Conservation (phyloP, 2,888 invertebrate genomes). For the Lucinisca nassula region DNA sequence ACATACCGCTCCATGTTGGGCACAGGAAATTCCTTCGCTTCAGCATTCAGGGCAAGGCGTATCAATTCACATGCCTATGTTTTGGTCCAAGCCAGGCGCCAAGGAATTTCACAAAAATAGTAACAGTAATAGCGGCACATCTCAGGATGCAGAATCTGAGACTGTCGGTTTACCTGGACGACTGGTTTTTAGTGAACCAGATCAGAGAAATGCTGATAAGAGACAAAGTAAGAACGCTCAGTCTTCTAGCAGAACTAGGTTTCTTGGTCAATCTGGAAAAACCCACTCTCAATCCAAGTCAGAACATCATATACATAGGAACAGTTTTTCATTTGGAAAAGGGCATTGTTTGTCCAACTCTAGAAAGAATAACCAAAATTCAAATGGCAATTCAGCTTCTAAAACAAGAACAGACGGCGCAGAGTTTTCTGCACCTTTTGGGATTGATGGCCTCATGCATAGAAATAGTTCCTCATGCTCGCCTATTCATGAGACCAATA, state of each 20-base stretch:
- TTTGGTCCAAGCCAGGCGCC: conserved; percentile 24
- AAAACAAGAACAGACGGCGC: not conserved
- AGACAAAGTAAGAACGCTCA: conserved; percentile 35
- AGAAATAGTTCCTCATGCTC: conserved; percentile 40
- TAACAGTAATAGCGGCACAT: conserved; percentile 40
- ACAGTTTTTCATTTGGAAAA: not conserved
- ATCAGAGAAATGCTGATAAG: not conserved
- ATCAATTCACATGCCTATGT: conserved; percentile 20
- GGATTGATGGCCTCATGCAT: conserved; percentile 38
- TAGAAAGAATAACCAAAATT: not conserved
- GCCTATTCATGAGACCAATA: no score
- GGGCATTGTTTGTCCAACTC: conserved; percentile 21
- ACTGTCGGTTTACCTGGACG: conserved; percentile 57
- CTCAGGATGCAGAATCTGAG: conserved; percentile 25
- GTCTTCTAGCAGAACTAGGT: conserved; percentile 39
- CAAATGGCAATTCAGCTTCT: not conserved
- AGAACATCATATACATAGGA: conserved; percentile 23
- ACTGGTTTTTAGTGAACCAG: conserved; percentile 45
- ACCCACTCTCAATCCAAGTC: not conserved
- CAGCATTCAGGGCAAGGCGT: not conserved
- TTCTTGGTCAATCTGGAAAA: conserved; percentile 52
- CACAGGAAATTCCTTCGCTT: conserved; percentile 41
- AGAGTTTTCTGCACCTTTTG: conserved; percentile 23
- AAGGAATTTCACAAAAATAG: no score
- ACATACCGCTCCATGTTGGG: conserved; percentile 31